These are phyloP conservation scores for Rousettus leschenaultii DNA, from an alignment of 2,113 vertebrate genomes.

Conservation along the genomic window DNA sequence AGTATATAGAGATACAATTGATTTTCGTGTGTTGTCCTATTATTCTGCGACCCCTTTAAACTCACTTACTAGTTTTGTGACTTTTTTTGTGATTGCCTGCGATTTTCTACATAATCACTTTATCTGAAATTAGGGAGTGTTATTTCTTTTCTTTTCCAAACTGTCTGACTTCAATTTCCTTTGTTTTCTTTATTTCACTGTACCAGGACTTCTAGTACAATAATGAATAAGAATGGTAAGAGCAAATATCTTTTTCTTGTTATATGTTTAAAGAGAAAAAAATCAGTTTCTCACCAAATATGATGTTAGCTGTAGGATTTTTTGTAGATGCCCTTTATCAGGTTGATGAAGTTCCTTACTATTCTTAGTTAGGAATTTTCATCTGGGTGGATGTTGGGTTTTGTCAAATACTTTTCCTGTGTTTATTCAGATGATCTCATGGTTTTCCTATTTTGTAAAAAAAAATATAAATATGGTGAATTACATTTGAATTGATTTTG, in stretches of 20 bases:
- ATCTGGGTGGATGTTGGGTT: background rate
- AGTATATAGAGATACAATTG: background rate
- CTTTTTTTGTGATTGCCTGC: background rate
- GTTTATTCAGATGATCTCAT: background rate
- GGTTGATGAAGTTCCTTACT: background rate
- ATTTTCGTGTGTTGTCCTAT: background rate
- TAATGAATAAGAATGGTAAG: background rate
- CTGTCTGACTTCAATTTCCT: background rate
- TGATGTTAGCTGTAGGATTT: background rate
- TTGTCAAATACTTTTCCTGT: background rate
- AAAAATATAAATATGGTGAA: background rate
- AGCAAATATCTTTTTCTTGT: background rate
- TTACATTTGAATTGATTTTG: background rate
- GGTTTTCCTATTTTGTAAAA: background rate
- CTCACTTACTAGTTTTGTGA: background rate
- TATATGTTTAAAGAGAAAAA: background rate
- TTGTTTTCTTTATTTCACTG: background rate
- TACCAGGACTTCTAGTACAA: background rate
- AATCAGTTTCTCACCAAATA: background rate
- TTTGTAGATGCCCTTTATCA: background rate
- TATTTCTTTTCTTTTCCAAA: background rate
- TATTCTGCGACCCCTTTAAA: background rate
- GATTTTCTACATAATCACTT: background rate
- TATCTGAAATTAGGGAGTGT: background rate
- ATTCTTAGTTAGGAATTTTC: background rate